Evolutionary conservation across 1,140 invertebrate genomes (phyloP), one percentile per base, ranked within the genome.

Genomic region (Globodera ellingtonae): DNA sequence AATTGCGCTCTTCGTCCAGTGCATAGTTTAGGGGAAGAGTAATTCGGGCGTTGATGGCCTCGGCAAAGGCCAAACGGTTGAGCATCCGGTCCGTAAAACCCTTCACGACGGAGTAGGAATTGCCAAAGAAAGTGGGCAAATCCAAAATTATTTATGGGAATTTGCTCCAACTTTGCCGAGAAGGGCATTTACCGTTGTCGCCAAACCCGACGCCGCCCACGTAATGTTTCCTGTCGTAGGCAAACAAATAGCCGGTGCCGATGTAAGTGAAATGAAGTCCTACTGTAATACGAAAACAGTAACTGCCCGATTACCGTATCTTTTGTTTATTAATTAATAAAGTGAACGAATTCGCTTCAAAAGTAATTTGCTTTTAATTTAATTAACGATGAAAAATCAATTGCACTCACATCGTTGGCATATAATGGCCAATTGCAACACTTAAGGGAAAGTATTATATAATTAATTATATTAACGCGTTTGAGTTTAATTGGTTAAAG

Each of bases 21-120:
- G 84, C 85, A 72, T 84, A 89, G 69, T 81, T 89, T 4, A 89
- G 66, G n/a, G 87, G 87, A 4, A 89, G 79, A 18, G 87, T 89
- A 18, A 89, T 89, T 13, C 87, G 78, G 1, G 88, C 88, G 73
- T 89, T 89, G 50, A 89, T 82, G 35, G 78, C 67, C 48, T 89
- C 87, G 24, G 59, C 66, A 59, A 73, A 76, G 44, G 78, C 79
- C 59, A 84, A 80, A 10, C 71, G 73, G 48, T 84, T 84, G 48
- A 89, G 75, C 86, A 89, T 88, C 52, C 85, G 81, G 73, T 89
- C 87, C 15, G 87, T 89, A 66, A 86, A 87, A 5, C 87, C 87
- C 76, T 89, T 89, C 6, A 87, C 88, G 4, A 89, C 87, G n/a
- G 87, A 89, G 73, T 89, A 89, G 9, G 87, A 89, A 48, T 89